Evolutionary conservation across 2,113 vertebrate species (phyloP).

Genomic region (Neodontobutis hainanensis): DNA sequence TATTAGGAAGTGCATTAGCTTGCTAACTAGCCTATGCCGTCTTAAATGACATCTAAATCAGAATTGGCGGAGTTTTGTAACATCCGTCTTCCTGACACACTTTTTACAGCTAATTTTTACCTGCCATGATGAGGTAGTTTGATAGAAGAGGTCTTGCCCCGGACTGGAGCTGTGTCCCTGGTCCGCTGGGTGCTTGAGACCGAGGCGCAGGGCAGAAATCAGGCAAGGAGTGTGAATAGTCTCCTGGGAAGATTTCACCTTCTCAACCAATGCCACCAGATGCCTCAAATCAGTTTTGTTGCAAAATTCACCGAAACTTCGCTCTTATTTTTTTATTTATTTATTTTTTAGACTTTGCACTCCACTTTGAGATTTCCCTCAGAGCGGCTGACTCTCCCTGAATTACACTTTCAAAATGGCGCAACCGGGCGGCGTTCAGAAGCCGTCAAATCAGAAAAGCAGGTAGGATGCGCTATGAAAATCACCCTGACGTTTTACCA

Average conservation of each 20-base stretch:
- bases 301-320: not conserved
- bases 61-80: no score
- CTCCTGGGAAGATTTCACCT: conserved; percentile 4
- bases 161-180: conserved; percentile 52
- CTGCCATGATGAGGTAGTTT: conserved; percentile 70
- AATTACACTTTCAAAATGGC: conserved; percentile 79
- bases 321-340: not conserved
- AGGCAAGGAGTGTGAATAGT: conserved; percentile 8
- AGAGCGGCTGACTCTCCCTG: conserved; percentile 56
- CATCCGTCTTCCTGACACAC: no score
- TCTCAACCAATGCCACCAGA: not conserved
- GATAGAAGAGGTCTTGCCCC: conserved; percentile 49
- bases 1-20: conserved; percentile 36
- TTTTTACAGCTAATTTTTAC: conserved; percentile 44
- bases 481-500: not conserved
- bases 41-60: conserved; percentile 4
- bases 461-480: not conserved
- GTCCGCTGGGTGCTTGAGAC: conserved; percentile 56
- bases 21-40: conserved; percentile 40
- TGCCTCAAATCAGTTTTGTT: not conserved
- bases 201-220: conserved; percentile 35
- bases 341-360: conserved; percentile 58
- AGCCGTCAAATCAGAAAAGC: conserved; percentile 11
- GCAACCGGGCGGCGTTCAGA: conserved; percentile 62
- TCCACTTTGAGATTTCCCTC: conserved; percentile 68